These are phyloP conservation scores for Nymphalis urticae DNA, from an alignment of 2,888 invertebrate genomes.

Conservation along the genomic window DNA sequence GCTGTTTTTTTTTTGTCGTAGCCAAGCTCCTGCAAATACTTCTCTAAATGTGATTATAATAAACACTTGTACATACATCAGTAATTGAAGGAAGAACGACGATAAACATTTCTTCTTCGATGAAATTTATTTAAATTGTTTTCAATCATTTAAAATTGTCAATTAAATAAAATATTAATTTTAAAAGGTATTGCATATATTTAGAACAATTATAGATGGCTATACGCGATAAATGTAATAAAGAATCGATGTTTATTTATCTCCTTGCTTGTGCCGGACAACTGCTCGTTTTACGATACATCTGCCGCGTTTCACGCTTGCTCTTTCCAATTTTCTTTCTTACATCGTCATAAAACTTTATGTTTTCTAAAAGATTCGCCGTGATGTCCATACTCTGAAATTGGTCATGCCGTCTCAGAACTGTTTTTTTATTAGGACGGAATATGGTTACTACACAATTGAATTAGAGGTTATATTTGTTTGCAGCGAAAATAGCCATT, in stretches of 20 bases:
- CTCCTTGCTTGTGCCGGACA: constrained; percentile 42
- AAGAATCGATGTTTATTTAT: constrained; percentile 47
- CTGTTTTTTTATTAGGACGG: constrained; percentile 37
- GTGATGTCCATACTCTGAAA: constrained; percentile 59
- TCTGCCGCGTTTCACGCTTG: constrained; percentile 78
- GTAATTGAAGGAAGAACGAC: no score
- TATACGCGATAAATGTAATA: constrained; percentile 27
- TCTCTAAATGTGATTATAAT: no score
- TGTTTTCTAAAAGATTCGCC: constrained; percentile 69
- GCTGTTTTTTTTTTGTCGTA: no score
- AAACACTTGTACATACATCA: no score
- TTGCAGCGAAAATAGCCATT: constrained; percentile 14
- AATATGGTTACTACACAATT: constrained; percentile 42
- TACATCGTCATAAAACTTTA: constrained; percentile 71
- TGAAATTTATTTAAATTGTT: neutral
- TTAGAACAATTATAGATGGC: constrained; percentile 12
- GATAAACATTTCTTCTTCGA: no score
- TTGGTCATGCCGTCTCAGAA: constrained; percentile 71
- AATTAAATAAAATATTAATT: constrained; percentile 8
- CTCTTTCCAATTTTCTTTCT: constrained; percentile 73
- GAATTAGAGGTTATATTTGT: constrained; percentile 39
- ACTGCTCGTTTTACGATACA: constrained; percentile 57
- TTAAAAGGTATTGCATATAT: constrained; percentile 5
- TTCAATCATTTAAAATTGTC: neutral
- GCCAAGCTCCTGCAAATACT: no score